Base-by-base conservation (phyloP, 2,113 vertebrate genomes). In the Hyperopisus bebe region DNA sequence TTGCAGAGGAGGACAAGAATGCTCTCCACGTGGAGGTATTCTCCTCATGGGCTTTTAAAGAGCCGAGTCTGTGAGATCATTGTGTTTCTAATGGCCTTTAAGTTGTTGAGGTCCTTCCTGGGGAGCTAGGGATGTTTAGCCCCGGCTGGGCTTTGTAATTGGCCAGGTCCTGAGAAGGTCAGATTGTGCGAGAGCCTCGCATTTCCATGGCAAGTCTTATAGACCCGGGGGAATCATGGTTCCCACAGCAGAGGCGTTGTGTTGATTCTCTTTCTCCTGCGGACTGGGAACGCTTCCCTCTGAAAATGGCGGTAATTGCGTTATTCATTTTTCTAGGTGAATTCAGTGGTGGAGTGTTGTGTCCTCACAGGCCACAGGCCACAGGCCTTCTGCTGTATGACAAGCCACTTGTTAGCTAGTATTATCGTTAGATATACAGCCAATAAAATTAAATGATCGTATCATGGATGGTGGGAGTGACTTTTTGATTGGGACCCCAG, bases 61-160 rank as follows among this genome's bases (percentile, higher is more conserved):
- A 91, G 87, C 86, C 80, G 74, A 91, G 87, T 88, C 51, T 85
- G 90, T 90, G 90, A 91, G 89, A 87, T 92, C 91, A 91, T 66
- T 42, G 83, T 82, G 47, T 87, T 62, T 39, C 85, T 87, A 90
- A 87, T 44, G 51, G 47, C 42, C 80, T 90, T 88, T 27, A 50
- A 88, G 66, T 77, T 53, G 82, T 88, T 44, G 5, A 87, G 21
- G 51, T 24, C 47, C 86, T 86, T 91, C 80, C 83, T 53, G 77
- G 58, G 50, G 24, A 87, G 15, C 27, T 8, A 27, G 46, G 21
- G 48, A 55, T 86, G 9, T 87, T 48, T 88, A 35, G 55, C 39
- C 82, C 51, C 44, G 11, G 1, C 5, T 42, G 42, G 86, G 82
- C 39, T 62, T 80, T 82, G 83, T 87, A 44, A 89, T 87, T 48